Base-by-base conservation (phyloP, 2,888 invertebrate genomes). In the Drosophila antonietae region DNA sequence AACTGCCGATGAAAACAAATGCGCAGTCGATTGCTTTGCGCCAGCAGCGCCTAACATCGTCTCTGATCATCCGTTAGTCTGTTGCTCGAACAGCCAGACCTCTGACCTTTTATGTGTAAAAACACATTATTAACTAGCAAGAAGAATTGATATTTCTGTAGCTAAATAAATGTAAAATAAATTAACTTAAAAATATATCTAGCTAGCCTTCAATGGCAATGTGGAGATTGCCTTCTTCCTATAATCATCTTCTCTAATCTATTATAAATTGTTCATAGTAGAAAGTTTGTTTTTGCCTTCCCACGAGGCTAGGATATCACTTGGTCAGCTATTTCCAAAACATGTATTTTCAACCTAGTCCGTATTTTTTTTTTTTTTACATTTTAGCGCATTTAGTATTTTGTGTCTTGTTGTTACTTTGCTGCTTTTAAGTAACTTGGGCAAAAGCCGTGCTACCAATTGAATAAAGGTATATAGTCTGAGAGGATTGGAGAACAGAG, bases 1-100 rank as follows among this genome's bases (percentile, higher is more conserved):
- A 80, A 86, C 81, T 74, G 87, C 67, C 84, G 89, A 81, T 83
- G 87, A 61, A 78, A 77, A 77, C 76, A 77, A 77, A 77, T 77
- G 78, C 60, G 63, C 74, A 64, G 65, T 66, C 62, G 35, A 77
- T 53, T 58, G 62, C 77, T 60, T 55, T 76, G 68, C 46, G 37
- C 44, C 52, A 18, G 43, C 52, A 23, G 43, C 57, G 46, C 41
- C 47, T 31, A 41, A 39, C n/a, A 14, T 58, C 28, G 39, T 31
- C 31, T 51, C 28, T 5, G n/a, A 37, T 23, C n/a, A 9, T 15
- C 61, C n/a, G 14, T 28, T 33, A 43, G 49, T 58, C 37, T 49
- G 18, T 59, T 53, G 62, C 46, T 52, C 70, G 66, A 63, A 63
- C 78, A 64, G 71, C 33, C 65, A 47, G 28, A 15, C 14, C 28